These are phyloP conservation scores for Empis stercorea DNA, from an alignment of 2,888 invertebrate species.

Conservation along the genomic window DNA sequence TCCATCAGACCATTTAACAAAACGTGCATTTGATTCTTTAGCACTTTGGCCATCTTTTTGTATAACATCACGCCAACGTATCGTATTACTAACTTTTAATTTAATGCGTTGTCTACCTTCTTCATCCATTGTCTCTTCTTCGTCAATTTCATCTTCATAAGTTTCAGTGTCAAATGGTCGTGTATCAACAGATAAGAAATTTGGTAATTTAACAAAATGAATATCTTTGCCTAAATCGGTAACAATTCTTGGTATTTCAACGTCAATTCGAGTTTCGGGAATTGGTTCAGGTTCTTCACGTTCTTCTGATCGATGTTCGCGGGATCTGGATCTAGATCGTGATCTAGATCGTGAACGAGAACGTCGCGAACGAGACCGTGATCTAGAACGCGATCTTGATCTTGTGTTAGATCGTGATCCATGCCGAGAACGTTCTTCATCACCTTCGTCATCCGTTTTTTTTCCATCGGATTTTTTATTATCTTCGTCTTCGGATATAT, in stretches of 20 bases:
- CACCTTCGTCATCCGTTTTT: slow-evolving; percentile 22
- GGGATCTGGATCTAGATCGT: slow-evolving; percentile 29
- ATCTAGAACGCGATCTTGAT: slow-evolving; percentile 13
- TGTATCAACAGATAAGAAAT: slow-evolving; percentile 96
- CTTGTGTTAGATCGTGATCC: slow-evolving; percentile 14
- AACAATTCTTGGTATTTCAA: slow-evolving; percentile 90
- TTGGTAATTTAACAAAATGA: slow-evolving; percentile 94
- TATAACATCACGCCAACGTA: slow-evolving; percentile 81
- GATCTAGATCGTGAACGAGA: slow-evolving; percentile 26
- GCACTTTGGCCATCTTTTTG: slow-evolving; percentile 68
- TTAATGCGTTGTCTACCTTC: slow-evolving; percentile 81
- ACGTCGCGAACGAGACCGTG: slow-evolving; percentile 24
- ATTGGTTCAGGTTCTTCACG: slow-evolving; percentile 56
- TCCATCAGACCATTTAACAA: slow-evolving; percentile 97
- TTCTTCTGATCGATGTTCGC: slow-evolving; percentile 28
- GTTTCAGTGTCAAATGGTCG: slow-evolving; percentile 88
- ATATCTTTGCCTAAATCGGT: slow-evolving; percentile 85
- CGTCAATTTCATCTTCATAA: slow-evolving; percentile 98
- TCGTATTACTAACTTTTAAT: slow-evolving; percentile 93
- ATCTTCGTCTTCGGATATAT: slow-evolving; percentile 67
- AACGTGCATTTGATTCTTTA: slow-evolving; percentile 87
- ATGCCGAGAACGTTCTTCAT: slow-evolving; percentile 24
- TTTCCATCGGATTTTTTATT: slow-evolving; percentile 24
- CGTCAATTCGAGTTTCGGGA: slow-evolving; percentile 90
- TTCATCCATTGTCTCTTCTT: slow-evolving; percentile 94